A percentile compares a stretch with the other conserved stretches of the same genome.
These are phyloP conservation scores for Suillia variegata DNA, from an alignment of 2,888 invertebrate genomes.

Conservation along the genomic window DNA sequence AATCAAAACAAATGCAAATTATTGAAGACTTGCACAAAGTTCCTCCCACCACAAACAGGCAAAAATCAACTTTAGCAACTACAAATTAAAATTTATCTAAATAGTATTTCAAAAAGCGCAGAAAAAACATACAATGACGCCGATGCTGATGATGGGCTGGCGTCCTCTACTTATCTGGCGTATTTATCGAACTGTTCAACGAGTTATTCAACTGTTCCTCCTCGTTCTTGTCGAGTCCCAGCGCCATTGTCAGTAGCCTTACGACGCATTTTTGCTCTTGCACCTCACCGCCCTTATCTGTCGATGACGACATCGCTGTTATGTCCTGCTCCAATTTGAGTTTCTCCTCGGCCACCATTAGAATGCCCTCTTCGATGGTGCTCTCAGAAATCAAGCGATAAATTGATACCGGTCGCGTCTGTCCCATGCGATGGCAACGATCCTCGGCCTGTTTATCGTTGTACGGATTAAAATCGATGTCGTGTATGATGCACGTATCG, in stretches of 20 bases:
- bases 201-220: slow-evolving; percentile 48
- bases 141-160: no score
- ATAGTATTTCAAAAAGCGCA: not conserved
- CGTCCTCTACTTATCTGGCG: slow-evolving; percentile 10
- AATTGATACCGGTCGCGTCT: slow-evolving; percentile 82
- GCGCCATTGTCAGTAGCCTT: slow-evolving; percentile 77
- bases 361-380: slow-evolving; percentile 93
- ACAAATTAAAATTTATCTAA: no score
- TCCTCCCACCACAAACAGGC: no score
- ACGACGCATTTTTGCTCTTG: slow-evolving; percentile 80
- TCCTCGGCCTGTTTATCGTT: slow-evolving; percentile 99
- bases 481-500: slow-evolving; percentile 94
- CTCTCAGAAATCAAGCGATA: slow-evolving; percentile 82
- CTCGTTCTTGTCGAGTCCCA: slow-evolving; percentile 66
- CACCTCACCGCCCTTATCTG: slow-evolving; percentile 64
- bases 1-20: not conserved
- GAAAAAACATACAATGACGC: not conserved
- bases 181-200: slow-evolving; percentile 42
- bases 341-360: slow-evolving; percentile 87
- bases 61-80: not conserved
- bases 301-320: slow-evolving; percentile 45
- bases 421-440: slow-evolving; percentile 78
- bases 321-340: slow-evolving; percentile 90
- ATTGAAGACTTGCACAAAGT: not conserved
- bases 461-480: slow-evolving; percentile 98